Evolutionary conservation across 2,888 invertebrate species (phyloP).

Genomic region (Xestia xanthographa): DNA sequence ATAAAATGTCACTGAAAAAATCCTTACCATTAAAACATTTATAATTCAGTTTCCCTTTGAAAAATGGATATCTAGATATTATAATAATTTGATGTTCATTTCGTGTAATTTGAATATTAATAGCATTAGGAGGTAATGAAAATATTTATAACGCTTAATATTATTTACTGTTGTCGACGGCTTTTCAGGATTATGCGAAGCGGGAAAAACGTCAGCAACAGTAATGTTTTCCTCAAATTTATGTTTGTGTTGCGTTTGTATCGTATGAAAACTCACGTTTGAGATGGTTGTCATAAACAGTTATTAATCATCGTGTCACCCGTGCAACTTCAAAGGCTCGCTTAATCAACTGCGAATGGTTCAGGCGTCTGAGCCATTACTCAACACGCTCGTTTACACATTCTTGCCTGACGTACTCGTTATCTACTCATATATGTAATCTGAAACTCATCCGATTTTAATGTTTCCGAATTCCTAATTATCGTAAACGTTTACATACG

Average conservation of each 20-base stretch:
- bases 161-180: conserved; percentile 67
- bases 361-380: conserved; percentile 83
- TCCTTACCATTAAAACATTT: conserved; percentile 5
- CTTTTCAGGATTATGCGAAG: conserved; percentile 68
- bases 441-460: conserved; percentile 72
- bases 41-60: conserved; percentile 15
- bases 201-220: conserved; percentile 61
- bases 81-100: conserved; percentile 43
- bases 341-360: conserved; percentile 88
- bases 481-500: conserved; percentile 40
- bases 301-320: conserved; percentile 86
- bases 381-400: conserved; percentile 83
- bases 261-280: conserved; percentile 73
- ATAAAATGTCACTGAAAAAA: not conserved
- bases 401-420: conserved; percentile 81
- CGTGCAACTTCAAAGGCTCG: conserved; percentile 85
- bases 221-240: conserved; percentile 65
- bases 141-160: conserved; percentile 60
- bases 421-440: conserved; percentile 73
- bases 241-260: conserved; percentile 71
- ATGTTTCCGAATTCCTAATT: conserved; percentile 58
- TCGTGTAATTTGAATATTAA: conserved; percentile 54
- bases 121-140: conserved; percentile 59
- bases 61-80: conserved; percentile 15
- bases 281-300: conserved; percentile 84